A percentile compares a stretch with the other conserved stretches of the same genome.
phyloP scores from a whole-genome alignment of 1,140 invertebrate species.

The Musca domestica region DNA sequence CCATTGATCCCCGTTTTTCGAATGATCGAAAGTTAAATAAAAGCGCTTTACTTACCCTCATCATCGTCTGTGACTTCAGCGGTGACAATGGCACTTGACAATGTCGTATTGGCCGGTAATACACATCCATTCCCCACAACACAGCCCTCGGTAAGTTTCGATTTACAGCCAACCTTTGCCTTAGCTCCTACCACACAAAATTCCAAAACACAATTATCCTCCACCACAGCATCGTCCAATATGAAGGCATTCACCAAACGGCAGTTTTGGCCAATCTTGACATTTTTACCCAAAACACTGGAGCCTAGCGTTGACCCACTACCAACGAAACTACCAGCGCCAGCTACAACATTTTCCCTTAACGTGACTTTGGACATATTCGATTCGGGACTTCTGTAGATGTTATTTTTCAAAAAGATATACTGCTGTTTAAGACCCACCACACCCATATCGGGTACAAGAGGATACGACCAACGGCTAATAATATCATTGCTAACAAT shows the following conservation, averaged over 20 bases:
- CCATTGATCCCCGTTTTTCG: neutral
- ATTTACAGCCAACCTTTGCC: slow-evolving; percentile 30
- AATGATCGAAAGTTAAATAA: too few relatives aligned
- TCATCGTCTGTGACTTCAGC: slow-evolving; percentile 36
- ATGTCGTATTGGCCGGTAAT: slow-evolving; percentile 56
- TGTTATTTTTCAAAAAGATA: slow-evolving; percentile 64
- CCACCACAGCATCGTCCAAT: slow-evolving; percentile 71
- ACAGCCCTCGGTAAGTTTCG: slow-evolving; percentile 37
- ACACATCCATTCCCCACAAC: slow-evolving; percentile 59
- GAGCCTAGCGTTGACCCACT: slow-evolving; percentile 61
- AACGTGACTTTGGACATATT: slow-evolving; percentile 44
- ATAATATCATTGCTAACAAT: slow-evolving; percentile 76
- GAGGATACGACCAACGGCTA: slow-evolving; percentile 73
- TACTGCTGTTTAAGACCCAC: slow-evolving; percentile 58
- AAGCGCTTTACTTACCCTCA: slow-evolving; percentile 43
- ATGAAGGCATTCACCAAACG: slow-evolving; percentile 71
- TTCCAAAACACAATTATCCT: slow-evolving; percentile 67
- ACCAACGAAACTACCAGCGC: slow-evolving; percentile 59
- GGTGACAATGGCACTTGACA: slow-evolving; percentile 48
- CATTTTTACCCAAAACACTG: slow-evolving; percentile 79
- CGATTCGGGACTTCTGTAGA: slow-evolving; percentile 45
- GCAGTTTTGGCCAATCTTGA: slow-evolving; percentile 78
- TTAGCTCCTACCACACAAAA: slow-evolving; percentile 62
- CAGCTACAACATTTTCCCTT: slow-evolving; percentile 68
- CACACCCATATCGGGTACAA: slow-evolving; percentile 67